Conservation (phyloP, 2,797 vertebrate genomes). For the Cygnus olor region DNA sequence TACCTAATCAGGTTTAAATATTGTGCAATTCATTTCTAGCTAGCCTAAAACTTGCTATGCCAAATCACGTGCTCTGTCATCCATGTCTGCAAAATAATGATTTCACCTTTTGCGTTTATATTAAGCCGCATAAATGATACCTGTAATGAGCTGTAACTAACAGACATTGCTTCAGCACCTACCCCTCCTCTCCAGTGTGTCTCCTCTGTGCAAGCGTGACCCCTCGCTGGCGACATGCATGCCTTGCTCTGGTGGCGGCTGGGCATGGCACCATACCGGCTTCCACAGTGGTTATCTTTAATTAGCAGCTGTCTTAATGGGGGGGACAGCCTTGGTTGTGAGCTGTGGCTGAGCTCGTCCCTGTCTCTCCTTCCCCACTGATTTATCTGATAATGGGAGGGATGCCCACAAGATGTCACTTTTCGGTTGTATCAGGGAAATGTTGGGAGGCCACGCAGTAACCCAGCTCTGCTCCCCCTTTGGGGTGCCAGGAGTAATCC, state of each 20-base stretch:
- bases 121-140: conserved; percentile 27
- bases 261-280: too few relatives aligned
- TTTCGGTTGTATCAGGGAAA: too few relatives aligned
- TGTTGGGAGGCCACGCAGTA: too few relatives aligned
- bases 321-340: too few relatives aligned
- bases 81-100: conserved; percentile 26
- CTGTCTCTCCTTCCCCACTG: too few relatives aligned
- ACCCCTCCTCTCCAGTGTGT: neutral
- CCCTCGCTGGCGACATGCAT: rapidly evolving
- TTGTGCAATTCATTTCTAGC: conserved; percentile 57
- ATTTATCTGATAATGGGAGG: too few relatives aligned
- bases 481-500: too few relatives aligned
- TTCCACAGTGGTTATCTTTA: neutral
- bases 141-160: conserved; percentile 43
- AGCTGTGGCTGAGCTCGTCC: too few relatives aligned
- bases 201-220: neutral
- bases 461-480: too few relatives aligned
- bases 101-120: conserved; percentile 32
- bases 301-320: too few relatives aligned
- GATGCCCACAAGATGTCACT: too few relatives aligned
- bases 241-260: neutral
- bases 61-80: conserved; percentile 55
- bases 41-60: conserved; percentile 52
- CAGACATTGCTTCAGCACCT: conserved; percentile 36
- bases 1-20: conserved; percentile 68